Base-by-base conservation (phyloP, 1,140 invertebrate species). In the Diuraphis noxia region DNA sequence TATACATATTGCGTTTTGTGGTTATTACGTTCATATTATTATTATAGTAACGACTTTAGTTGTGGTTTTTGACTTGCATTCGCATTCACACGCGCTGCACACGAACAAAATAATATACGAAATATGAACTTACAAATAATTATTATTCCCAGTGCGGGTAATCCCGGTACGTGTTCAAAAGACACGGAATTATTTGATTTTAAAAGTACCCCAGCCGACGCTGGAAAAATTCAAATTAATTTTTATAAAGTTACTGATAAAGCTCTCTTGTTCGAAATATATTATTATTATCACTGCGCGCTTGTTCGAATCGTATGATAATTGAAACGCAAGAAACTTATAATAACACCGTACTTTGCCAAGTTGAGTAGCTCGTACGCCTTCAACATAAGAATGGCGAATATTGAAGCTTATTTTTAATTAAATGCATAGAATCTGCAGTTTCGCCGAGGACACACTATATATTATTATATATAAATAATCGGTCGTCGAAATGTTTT, bases 41-140 rank as follows among this genome's bases (percentile, higher is more conserved):
- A n/a, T n/a, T 30, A 19, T 79, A 89, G 46, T 91, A 91, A 91
- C 30, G 43, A 91, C 46, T 34, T 89, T 8, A 77, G 4, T 46
- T 77, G 21, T 81, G 30, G 88, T 81, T 91, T 91, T 49, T 81
- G 34, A 34, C 86, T 88, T 43, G 36, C 30, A 46, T 34, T 46
- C 36, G 23, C 17, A 85, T 46, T 34, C 25, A 56, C 36, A 56
- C 36, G 8, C 2, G 40, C 21, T 6, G 40, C 21, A 38, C 25
- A 9, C 43, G n/a, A 25, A 19, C 10, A 84, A 84, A 41, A 38
- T 77, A 30, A n/a, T 63, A 13, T 63, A 17, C 56, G 17, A 63
- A 63, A 63, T 63, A 63, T 63, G 56, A 25, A 63, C 52, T 34
- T 30, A 46, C 34, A 43, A 77, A 77, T 79, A 52, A 81, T 40